phyloP scores from a whole-genome alignment of 2,888 invertebrate species.

The Volucella bombylans region DNA sequence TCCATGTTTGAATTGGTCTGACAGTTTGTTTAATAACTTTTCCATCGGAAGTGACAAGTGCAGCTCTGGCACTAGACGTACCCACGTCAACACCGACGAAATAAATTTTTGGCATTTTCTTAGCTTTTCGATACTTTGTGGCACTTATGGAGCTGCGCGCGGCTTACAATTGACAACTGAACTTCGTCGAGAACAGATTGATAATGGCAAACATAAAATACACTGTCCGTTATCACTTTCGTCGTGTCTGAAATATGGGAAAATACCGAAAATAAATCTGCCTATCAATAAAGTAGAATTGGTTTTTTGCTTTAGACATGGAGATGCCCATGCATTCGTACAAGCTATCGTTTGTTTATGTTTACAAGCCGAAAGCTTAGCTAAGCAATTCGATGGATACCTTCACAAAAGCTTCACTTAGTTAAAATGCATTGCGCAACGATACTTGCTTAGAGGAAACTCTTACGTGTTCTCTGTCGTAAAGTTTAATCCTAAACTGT shows the following conservation, averaged over 20 bases:
- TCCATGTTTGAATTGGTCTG: constrained; percentile 89
- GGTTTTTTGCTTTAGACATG: not conserved
- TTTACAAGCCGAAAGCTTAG: constrained; percentile 44
- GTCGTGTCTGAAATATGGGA: constrained; percentile 1
- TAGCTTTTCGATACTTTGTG: not conserved
- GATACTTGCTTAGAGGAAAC: constrained; percentile 17
- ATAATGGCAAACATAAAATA: constrained; percentile 9
- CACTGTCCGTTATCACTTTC: constrained; percentile 17
- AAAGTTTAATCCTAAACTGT: constrained; percentile 18
- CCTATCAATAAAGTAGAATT: constrained; percentile 9
- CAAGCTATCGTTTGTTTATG: constrained; percentile 42
- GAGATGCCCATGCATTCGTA: not conserved
- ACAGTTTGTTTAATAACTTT: constrained; percentile 86
- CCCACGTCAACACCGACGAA: constrained; percentile 97
- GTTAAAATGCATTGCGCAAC: constrained; percentile 39
- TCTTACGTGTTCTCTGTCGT: constrained; percentile 8
- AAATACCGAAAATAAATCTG: constrained; percentile 3
- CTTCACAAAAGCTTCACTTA: not conserved
- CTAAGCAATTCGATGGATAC: not conserved
- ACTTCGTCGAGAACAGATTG: constrained; percentile 7
- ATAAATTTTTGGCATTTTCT: constrained; percentile 81
- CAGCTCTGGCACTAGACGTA: constrained; percentile 94
- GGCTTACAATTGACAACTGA: not conserved
- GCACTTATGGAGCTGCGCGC: too few species aligned
- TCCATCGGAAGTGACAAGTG: constrained; percentile 88